Base-by-base conservation (phyloP, 2,888 invertebrate species). In the Dioctria linearis region DNA sequence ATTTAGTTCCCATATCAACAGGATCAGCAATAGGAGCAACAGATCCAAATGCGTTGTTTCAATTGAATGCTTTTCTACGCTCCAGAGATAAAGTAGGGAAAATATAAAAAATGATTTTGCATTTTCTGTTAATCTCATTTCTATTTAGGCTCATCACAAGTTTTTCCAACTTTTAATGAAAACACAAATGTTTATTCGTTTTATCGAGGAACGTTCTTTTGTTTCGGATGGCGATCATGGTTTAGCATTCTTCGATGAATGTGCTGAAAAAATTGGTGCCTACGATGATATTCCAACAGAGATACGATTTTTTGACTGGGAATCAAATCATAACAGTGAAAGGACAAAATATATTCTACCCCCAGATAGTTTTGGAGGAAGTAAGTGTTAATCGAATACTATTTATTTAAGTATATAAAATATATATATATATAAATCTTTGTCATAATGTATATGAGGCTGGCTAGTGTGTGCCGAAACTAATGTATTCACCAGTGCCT, bases 201-300 rank as follows among this genome's bases (percentile, higher is more conserved):
- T 99, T 89, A 98, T 99, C 83, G 99, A 99, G 89, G 99, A 99
- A 88, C 92, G 99, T 37, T 98, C 98, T 84, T 99, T 99, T 90
- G 97, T 98, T 0, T 97, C 98, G n/a, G 98, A 98, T 87, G 96
- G 96, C 85, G 98, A 99, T 90, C 96, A 97, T 82, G 96, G 97
- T 67, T 90, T 99, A 80, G 96, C 96, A 11, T 97, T 97, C 90
- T 99, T 99, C 87, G 99, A 99, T 89, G 98, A 99, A 86, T 99
- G 98, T 87, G 94, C 96, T 5, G 98, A 98, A 86, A 93, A 95
- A 87, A 91, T 94, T 57, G 90, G 90, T 81, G 89, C 88, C 9
- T 88, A 88, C 82, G 90, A 91, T 83, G 93, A 93, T 84, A 87
- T 87, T 25, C 87, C 88, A 11, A 86, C 87, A 1, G 92, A 92